These are phyloP conservation scores for Bostrychus sinensis DNA, from an alignment of 2,113 vertebrate species.

Conservation along the genomic window DNA sequence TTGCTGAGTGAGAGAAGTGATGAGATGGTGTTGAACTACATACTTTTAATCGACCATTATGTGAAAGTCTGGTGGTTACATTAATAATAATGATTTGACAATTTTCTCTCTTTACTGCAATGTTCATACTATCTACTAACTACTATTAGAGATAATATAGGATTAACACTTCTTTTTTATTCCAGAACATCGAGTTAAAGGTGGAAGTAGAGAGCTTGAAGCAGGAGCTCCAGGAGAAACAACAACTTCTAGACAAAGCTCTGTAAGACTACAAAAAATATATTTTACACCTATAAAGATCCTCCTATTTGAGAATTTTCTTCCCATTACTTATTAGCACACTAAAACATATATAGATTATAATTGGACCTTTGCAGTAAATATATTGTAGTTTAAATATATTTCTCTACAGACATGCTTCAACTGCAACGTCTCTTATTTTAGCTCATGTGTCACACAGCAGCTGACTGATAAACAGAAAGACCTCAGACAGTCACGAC, in stretches of 20 bases:
- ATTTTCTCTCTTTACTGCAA: neutral
- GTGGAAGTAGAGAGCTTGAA: slow-evolving; percentile 98
- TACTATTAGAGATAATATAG: neutral
- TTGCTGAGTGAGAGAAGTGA: too few relatives aligned
- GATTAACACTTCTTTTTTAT: slow-evolving; percentile 37
- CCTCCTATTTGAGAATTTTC: neutral
- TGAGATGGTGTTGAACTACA: too few relatives aligned
- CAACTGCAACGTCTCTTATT: slow-evolving; percentile 39
- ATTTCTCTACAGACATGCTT: slow-evolving; percentile 18
- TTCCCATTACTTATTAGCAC: too few relatives aligned
- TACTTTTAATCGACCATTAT: too few relatives aligned
- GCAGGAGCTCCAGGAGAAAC: slow-evolving; percentile 93
- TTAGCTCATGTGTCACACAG: slow-evolving; percentile 46
- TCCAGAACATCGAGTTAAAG: slow-evolving; percentile 97
- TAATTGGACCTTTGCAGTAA: neutral
- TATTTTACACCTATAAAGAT: neutral
- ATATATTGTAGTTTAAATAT: neutral
- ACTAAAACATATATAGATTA: neutral
- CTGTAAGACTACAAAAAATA: slow-evolving; percentile 82
- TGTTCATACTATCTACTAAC: neutral
- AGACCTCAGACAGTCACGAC: neutral
- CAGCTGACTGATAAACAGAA: slow-evolving; percentile 39
- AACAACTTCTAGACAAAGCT: slow-evolving; percentile 87
- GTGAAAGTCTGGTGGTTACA: too few relatives aligned
- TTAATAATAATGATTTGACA: too few relatives aligned